Evolutionary conservation across 1,140 invertebrate genomes (phyloP), one percentile per base, ranked within the genome.

Genomic region (Ceratitis capitata): DNA sequence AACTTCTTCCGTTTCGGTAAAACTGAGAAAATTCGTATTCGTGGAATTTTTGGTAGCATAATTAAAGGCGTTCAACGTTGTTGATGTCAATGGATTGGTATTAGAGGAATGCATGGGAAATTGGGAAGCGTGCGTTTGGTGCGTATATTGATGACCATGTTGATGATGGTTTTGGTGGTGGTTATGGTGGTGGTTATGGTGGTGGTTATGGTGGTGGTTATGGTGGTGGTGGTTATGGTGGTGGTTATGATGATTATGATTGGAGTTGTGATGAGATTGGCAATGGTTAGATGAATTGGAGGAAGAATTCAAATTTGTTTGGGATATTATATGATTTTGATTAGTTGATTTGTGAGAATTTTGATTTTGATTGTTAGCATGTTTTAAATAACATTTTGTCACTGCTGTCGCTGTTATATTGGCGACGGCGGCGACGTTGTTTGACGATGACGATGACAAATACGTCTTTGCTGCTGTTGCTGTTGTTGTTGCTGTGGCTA

Each of bases 1-100:
- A 89, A 97, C 96, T 89, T 97, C 97, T 87, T 96, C 95, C 53
- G 94, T 95, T 92, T 96, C 95, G 86, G 94, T 94, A 91, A 96
- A 96, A 91, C 95, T 96, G 92, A 88, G 92, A 92, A 89, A 90
- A 91, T 91, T 91, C 87, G 90, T 74, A 86, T 82, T 89, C 89
- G 89, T 88, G 89, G 89, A 90, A 88, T 89, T 89, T 88, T 88
- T 89, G 87, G 89, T 88, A 87, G 83, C 69, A 86, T 85, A 86
- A 85, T 86, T 85, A 78, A 78, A 78, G 69, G 69, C 69, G 69
- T 78, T 78, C 69, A 78, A 78, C 69, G 69, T 23, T 47, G 35
- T 78, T 23, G 69, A 45, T 78, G 39, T 78, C 39, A 78, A 78
- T 78, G 42, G 69, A 78, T 78, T 84, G 49, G 83, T 56, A 35